Evolutionary conservation across 2,113 vertebrate genomes (phyloP).

Genomic region (Aythya baeri): DNA sequence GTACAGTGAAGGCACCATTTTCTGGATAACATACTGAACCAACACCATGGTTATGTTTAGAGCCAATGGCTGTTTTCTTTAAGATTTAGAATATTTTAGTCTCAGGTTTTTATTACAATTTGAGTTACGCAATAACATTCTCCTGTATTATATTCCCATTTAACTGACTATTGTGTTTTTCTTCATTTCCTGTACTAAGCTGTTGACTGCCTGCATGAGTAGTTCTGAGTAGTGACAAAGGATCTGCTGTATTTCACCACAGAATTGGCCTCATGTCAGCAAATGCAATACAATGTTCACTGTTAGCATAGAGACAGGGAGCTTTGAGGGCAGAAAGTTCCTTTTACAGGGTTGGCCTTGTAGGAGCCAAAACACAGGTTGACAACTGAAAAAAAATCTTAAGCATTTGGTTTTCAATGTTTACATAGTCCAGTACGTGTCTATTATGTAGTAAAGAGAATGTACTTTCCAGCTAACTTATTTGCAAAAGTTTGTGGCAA

Average conservation of each 20-base stretch:
- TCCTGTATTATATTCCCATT: background rate
- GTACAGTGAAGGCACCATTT: background rate
- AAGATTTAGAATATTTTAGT: background rate
- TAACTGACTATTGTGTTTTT: background rate
- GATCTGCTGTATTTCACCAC: background rate
- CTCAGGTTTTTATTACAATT: background rate
- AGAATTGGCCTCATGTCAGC: background rate
- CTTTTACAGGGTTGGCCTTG: background rate
- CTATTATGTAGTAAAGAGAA: background rate
- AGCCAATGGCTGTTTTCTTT: background rate
- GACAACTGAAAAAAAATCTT: background rate
- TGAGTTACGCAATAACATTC: background rate
- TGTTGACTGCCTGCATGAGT: background rate
- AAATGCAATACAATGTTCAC: background rate
- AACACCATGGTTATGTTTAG: accelerated
- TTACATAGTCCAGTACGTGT: background rate
- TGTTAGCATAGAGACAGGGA: background rate
- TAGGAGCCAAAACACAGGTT: background rate
- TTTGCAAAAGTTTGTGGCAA: background rate
- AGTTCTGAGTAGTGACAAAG: background rate
- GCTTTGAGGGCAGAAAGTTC: background rate
- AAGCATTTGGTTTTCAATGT: background rate
- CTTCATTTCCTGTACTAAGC: background rate
- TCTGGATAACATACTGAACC: background rate
- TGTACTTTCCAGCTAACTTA: background rate